phyloP scores from a whole-genome alignment of 2,888 invertebrate species.

The Brachypterus glaber region DNA sequence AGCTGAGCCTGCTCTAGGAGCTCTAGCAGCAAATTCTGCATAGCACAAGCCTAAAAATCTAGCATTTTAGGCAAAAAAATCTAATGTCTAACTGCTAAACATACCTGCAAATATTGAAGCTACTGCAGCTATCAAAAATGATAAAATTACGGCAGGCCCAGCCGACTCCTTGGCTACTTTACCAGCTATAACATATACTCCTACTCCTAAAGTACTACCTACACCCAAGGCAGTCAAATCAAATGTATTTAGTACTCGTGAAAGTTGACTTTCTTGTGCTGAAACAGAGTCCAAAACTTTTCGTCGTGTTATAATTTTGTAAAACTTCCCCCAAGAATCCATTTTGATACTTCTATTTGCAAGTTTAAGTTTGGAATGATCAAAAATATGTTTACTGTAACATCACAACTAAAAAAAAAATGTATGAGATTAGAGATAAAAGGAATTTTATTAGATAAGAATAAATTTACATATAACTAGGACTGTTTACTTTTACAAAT shows the following conservation, averaged over 20 bases:
- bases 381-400: no score
- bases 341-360: no score
- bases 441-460: no score
- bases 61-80: not conserved
- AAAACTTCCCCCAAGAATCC: slow-evolving; percentile 29
- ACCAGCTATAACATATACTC: slow-evolving; percentile 82
- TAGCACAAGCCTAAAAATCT: slow-evolving; percentile 64
- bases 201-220: slow-evolving; percentile 79
- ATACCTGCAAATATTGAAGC: slow-evolving; percentile 83
- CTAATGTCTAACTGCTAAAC: no score
- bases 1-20: slow-evolving; percentile 83
- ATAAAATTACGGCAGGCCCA: slow-evolving; percentile 77
- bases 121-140: slow-evolving; percentile 77
- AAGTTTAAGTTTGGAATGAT: no score
- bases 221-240: slow-evolving; percentile 78
- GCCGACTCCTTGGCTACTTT: slow-evolving; percentile 70
- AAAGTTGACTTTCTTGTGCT: slow-evolving; percentile 42
- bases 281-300: slow-evolving; percentile 34
- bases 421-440: no score
- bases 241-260: slow-evolving; percentile 65
- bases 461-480: no score
- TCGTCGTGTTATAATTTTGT: slow-evolving; percentile 34
- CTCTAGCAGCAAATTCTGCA: slow-evolving; percentile 83
- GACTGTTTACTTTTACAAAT: no score
- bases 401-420: no score